Percentiles rank a stretch among this genome's conserved stretches.
Conservation (phyloP, 2,888 invertebrate genomes). For the Pimpla rufipes region DNA sequence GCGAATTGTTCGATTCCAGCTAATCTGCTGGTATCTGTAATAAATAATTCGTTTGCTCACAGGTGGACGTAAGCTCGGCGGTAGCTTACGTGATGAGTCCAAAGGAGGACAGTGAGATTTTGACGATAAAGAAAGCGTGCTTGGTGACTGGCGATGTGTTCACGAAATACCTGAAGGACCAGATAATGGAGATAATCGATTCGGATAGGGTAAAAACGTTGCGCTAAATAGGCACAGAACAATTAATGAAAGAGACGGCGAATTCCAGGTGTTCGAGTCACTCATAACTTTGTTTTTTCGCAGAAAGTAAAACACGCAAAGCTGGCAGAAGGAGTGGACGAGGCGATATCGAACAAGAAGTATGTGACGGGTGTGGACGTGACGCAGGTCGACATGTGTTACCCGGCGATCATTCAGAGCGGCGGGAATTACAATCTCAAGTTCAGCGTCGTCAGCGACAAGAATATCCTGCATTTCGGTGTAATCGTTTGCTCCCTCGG, state of each 20-base stretch:
- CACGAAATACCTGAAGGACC: slow-evolving; percentile 97
- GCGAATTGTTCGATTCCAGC: no score
- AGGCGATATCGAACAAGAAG: slow-evolving; percentile 97
- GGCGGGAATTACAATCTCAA: slow-evolving; percentile 99
- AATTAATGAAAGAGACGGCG: background rate
- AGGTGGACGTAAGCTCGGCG: slow-evolving; percentile 93
- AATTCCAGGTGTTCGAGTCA: background rate
- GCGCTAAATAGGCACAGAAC: slow-evolving; percentile 32
- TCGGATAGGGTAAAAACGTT: slow-evolving; percentile 92
- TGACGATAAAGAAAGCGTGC: slow-evolving; percentile 96
- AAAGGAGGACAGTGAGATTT: slow-evolving; percentile 97
- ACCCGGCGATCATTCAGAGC: slow-evolving; percentile 99
- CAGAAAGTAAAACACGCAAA: slow-evolving; percentile 98
- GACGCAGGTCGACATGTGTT: slow-evolving; percentile 97
- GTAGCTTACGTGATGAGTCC: slow-evolving; percentile 96
- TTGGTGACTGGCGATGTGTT: slow-evolving; percentile 97
- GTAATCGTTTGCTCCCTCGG: slow-evolving; percentile 98
- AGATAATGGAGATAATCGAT: slow-evolving; percentile 99
- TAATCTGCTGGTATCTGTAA: no score
- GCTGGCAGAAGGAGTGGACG: slow-evolving; percentile 97
- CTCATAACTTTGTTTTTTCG: slow-evolving; percentile 74
- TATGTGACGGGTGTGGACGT: slow-evolving; percentile 96
- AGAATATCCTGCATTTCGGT: slow-evolving; percentile 97
- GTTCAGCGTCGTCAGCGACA: slow-evolving; percentile 98
- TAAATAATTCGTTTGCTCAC: background rate